phyloP scores from a whole-genome alignment of 2,888 invertebrate species.

The Galerucella calmariensis region DNA sequence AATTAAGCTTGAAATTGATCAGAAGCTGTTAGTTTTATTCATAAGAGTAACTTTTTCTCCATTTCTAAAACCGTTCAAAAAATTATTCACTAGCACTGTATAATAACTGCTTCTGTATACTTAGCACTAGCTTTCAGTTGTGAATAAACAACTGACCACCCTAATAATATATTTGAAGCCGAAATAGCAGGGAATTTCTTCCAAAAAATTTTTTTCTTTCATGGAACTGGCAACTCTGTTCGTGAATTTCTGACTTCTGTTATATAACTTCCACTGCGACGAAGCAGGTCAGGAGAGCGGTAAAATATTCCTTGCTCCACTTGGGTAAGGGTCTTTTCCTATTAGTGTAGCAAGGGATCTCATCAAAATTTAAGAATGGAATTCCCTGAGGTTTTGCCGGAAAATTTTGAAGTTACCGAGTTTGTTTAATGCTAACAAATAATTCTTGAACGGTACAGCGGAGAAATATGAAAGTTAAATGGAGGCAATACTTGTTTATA shows the following conservation, averaged over 20 bases:
- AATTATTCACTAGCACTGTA: too few species aligned
- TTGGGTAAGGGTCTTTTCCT: conserved; percentile 19
- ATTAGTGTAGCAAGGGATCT: conserved; percentile 21
- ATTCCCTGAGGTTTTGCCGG: conserved; percentile 10
- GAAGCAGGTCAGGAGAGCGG: conserved; percentile 16
- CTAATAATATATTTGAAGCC: neutral
- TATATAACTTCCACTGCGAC: neutral
- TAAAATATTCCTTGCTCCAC: conserved; percentile 12
- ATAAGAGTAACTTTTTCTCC: too few species aligned
- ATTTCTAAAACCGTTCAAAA: too few species aligned
- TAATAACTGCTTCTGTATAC: too few species aligned
- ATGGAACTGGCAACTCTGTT: neutral
- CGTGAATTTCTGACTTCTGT: neutral
- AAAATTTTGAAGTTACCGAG: conserved; percentile 17
- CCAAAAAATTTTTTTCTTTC: neutral
- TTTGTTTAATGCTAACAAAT: conserved; percentile 16
- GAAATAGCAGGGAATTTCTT: neutral
- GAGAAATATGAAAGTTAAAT: conserved; percentile 9
- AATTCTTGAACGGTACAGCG: neutral
- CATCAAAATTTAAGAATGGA: conserved; percentile 22
- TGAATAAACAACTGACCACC: too few species aligned
- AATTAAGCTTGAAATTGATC: too few species aligned
- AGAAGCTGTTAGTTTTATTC: too few species aligned
- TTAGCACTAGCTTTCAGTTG: too few species aligned
- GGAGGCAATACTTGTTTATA: neutral